Percentiles rank a stretch among this genome's conserved stretches.
Evolutionary conservation across 2,797 vertebrate species (phyloP).

Genomic region (Esox masquinongy): DNA sequence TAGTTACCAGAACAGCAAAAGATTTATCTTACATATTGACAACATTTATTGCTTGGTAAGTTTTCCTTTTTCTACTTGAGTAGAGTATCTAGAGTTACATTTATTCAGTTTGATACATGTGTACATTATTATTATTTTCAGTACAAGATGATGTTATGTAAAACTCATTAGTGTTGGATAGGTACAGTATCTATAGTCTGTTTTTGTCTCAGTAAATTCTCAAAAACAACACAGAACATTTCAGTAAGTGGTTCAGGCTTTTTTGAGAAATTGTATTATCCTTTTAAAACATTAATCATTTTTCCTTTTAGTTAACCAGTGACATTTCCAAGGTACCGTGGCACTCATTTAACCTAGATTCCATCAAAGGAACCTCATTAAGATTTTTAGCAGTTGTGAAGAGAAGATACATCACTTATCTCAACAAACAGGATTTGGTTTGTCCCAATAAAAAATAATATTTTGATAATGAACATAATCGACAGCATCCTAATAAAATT

Average conservation of each 20-base stretch:
- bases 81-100: slow-evolving; percentile 24
- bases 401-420: slow-evolving; percentile 17
- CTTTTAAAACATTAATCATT: not conserved
- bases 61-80: slow-evolving; percentile 15
- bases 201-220: not conserved
- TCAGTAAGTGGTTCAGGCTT: not conserved
- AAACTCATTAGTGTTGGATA: not conserved
- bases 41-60: slow-evolving; percentile 21
- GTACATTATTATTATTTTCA: slow-evolving; percentile 10
- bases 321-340: not conserved
- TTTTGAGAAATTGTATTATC: not conserved
- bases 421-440: slow-evolving; percentile 10
- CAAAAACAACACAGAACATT: slow-evolving; percentile 1
- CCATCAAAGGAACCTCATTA: not conserved
- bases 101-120: slow-evolving; percentile 24
- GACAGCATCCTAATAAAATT: slow-evolving; percentile 4
- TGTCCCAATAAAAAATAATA: slow-evolving; percentile 7
- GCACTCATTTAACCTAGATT: not conserved
- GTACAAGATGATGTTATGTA: not conserved
- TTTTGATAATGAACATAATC: not conserved
- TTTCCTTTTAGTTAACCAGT: not conserved
- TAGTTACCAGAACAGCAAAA: slow-evolving; percentile 26
- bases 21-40: slow-evolving; percentile 36
- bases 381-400: not conserved
- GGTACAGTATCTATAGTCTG: not conserved